Evolutionary conservation across 2,113 vertebrate genomes (phyloP), one percentile per base, ranked within the genome.

Genomic region (Aegithalos caudatus): DNA sequence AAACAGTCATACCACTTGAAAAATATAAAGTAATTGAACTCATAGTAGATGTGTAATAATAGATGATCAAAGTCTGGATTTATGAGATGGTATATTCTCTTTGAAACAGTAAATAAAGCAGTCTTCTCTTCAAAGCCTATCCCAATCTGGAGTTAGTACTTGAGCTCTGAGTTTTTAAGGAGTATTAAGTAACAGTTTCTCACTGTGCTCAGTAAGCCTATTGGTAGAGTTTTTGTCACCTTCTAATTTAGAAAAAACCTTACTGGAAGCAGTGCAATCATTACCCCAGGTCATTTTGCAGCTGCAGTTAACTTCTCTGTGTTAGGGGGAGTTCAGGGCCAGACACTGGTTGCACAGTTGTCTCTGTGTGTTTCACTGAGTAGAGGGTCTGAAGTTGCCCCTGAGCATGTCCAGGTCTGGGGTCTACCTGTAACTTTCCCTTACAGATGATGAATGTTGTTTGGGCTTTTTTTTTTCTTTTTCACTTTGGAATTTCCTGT

Each of bases 401-500:
- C 78, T 57, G 62, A 89, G 45, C 35, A 40, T 31, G 20, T 20
- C n/a, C 28, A 51, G n/a, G 17, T 62, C 33, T 58, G 20, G 35
- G 11, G 3, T 81, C 51, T 78, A 67, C 90, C 67, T 92, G 64
- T 37, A 48, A 31, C 37, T 90, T 80, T 38, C 37, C 61, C 8
- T 64, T 80, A 18, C 3, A 58, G 18, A 25, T 42, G 23, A 50
- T 65, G 14, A 60, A 88, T 74, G 9, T 42, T 54, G 17, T 84
- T 89, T 31, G 28, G 42, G 40, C 14, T 0, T 17, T 70, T 66
- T 84, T 58, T 28, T 28, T 7, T 18, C 10, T 72, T 72, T 84
- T 61, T 76, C 4, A 3, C 27, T 60, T 69, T 84, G 65, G 65
- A 91, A 91, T 94, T 92, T 95, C 77, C 94, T 84, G 89, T 89